A percentile compares a stretch with the other conserved stretches of the same genome.
These are phyloP conservation scores for Sisor rabdophorus DNA, from an alignment of 2,113 vertebrate species.

Conservation along the genomic window DNA sequence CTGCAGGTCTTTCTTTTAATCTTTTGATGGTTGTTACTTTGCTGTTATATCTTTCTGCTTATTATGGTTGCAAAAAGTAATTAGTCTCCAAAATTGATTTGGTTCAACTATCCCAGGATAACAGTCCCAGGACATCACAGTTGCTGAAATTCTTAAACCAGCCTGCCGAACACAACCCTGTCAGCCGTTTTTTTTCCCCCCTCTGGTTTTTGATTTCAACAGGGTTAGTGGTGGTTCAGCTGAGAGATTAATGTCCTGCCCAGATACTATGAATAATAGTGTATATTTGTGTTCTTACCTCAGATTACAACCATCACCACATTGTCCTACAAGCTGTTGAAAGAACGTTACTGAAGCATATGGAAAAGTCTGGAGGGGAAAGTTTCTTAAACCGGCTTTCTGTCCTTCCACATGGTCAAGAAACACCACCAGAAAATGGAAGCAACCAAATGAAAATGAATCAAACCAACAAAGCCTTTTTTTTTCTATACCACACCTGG, in stretches of 20 bases:
- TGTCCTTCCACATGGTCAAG: constrained; percentile 39
- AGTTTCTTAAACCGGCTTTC: constrained; percentile 22
- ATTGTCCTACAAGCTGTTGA: constrained; percentile 70
- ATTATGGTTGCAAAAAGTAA: not conserved
- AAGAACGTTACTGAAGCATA: constrained; percentile 52
- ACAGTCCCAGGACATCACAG: not conserved
- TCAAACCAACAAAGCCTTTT: constrained; percentile 28
- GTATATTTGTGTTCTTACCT: constrained; percentile 32
- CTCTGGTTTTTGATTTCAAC: not conserved
- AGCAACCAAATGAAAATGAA: constrained; percentile 34
- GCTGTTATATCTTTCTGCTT: not conserved
- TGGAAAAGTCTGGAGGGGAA: constrained; percentile 35
- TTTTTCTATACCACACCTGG: constrained; percentile 11
- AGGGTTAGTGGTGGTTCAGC: not conserved
- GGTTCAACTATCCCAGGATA: no score
- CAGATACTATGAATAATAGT: not conserved
- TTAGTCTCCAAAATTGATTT: not conserved
- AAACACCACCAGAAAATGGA: constrained; percentile 33
- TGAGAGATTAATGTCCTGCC: not conserved
- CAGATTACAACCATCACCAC: constrained; percentile 63
- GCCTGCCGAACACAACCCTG: not conserved
- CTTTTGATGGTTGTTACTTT: not conserved
- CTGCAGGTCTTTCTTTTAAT: not conserved
- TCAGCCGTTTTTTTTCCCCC: not conserved
- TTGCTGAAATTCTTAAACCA: not conserved